Evolutionary conservation across 2,797 vertebrate species (phyloP), one percentile per base, ranked within the genome.

Genomic region (Poecilia gillii): DNA sequence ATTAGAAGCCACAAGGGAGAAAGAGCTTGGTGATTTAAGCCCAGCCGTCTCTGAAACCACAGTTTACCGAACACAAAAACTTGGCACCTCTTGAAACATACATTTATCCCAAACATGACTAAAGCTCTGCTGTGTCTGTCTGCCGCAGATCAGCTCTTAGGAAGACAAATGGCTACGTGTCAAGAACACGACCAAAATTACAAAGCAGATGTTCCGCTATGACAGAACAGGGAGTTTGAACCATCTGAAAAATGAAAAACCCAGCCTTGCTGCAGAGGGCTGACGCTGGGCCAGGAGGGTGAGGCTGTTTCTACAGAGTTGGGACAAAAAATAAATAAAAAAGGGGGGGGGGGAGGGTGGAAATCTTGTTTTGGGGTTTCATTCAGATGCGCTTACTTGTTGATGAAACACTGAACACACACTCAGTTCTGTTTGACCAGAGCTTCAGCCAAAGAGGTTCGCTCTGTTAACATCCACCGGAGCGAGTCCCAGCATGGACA

Each of bases 111-210:
- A 84, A 87, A 88, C 88, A 84, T 47, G 74, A 77, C 31, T 59
- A 0, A 78, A 84, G 79, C 70, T 80, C 64, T 39, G 78, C 79
- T 83, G 57, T 72, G 14, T 83, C 79, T 79, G 53, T 84, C 81
- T 78, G 83, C 84, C 73, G 16, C 6, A 51, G 77, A 57, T 77
- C 80, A 77, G 76, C 12, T 78, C 76, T 64, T 64, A 84, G 66
- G 77, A 70, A 82, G 51, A 81, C 80, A 84, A 91, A 90, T 92
- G 90, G 87, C 85, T 77, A 80, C 84, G 62, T 68, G 88, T 91
- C 89, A 91, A 91, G 70, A 81, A 36, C 25, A 41, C 43, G 28
- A 91, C 89, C 93, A 90, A 87, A 95, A 94, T 95, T 94, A 94
- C 89, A 93, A 90, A 92, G 91, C 83, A 89, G 66, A 88, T 83